Evolutionary conservation across 2,113 vertebrate genomes (phyloP), one percentile per base, ranked within the genome.

Genomic region (Megaceryle maxima): DNA sequence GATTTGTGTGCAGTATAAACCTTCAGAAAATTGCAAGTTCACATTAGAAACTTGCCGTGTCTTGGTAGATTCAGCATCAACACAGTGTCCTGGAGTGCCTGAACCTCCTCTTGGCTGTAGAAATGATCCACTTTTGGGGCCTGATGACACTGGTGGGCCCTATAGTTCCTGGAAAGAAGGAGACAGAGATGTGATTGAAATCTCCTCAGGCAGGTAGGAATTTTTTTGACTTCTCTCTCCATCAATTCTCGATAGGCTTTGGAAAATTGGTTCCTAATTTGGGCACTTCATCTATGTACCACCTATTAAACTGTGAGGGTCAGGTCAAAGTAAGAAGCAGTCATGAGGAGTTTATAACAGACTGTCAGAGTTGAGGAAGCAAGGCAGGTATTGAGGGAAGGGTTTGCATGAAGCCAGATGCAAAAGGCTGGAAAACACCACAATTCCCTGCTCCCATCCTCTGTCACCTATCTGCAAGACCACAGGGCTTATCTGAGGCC

Each of bases 1-100:
- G 7, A 16, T 72, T 50, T 55, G 8, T 8, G 4, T 31, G 19
- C 31, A 9, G 16, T 11, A 33, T 11, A 59, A 93, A 87, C 6
- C 28, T 66, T 24, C 20, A 35, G 63, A 69, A 88, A 87, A 51
- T 14, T 26, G 7, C 12, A 63, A 28, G 21, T 37, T 83, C 18
- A 21, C 1, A 0, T 77, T 29, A 77, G 33, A n/a, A 74, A 41
- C 14, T 66, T 76, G 4, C 4, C 10, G 0, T 4, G 4, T 22
- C 29, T 66, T 16, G 33, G 19, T 35, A 53, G 35, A 26, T 11
- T 60, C 48, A n/a, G 7, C 50, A 21, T 13, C 1, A 2, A 4
- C 31, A 14, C 21, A 56, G 6, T 4, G 2, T 15, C 9, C 17
- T 28, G 76, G 41, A 24, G 37, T 3, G 16, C 6, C 28, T 56